These are phyloP conservation scores for Stomatorhinus ivindoensis DNA, from an alignment of 2,113 vertebrate species.

Conservation along the genomic window DNA sequence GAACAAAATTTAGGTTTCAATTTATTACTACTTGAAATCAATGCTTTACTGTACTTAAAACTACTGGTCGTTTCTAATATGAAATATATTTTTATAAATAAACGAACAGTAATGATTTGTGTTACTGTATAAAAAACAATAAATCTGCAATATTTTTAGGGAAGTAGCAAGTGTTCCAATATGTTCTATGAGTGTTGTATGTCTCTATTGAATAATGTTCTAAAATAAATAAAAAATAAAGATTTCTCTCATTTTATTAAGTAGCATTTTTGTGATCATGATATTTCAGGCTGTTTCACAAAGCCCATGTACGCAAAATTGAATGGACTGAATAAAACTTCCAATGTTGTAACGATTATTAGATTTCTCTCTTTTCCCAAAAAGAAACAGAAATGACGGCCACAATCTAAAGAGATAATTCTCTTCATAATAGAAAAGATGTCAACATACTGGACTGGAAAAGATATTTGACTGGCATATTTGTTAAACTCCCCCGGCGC, in stretches of 20 bases:
- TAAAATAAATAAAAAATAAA: background rate
- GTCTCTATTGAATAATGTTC: background rate
- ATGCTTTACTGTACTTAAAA: background rate
- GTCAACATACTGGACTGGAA: slow-evolving; percentile 67
- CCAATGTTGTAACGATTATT: background rate
- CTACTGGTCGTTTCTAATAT: background rate
- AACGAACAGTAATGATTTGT: background rate
- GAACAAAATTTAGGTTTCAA: background rate
- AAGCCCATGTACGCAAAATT: background rate
- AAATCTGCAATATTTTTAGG: background rate
- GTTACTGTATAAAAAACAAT: background rate
- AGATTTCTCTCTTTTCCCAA: background rate
- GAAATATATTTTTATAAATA: background rate
- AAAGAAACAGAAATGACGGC: background rate
- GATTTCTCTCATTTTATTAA: background rate
- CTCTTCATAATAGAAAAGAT: background rate
- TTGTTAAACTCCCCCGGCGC: slow-evolving; percentile 90
- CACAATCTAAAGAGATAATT: background rate
- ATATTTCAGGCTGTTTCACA: background rate
- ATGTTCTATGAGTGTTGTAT: background rate
- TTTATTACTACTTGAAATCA: background rate
- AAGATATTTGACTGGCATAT: slow-evolving; percentile 79
- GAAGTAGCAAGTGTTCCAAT: background rate
- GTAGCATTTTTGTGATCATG: background rate
- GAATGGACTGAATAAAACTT: background rate